Percentiles rank a stretch among this genome's conserved stretches.
phyloP scores from a whole-genome alignment of 2,888 invertebrate genomes.

The Ormyrus nitidulus region DNA sequence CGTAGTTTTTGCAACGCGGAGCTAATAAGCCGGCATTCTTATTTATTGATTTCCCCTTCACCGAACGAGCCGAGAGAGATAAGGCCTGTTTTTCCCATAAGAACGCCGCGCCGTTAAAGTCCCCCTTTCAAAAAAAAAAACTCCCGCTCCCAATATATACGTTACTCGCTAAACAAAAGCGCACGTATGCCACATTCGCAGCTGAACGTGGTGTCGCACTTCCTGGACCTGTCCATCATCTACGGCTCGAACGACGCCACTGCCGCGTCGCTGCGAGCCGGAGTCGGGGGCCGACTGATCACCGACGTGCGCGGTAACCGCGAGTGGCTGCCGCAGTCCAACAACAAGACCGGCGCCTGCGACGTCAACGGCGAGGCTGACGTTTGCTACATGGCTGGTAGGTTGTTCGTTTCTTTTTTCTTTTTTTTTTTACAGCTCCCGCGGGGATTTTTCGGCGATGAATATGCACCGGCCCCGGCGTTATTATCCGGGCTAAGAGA shows the following conservation, averaged over 20 bases:
- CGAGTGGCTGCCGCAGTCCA: conserved; percentile 83
- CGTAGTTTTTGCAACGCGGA: too few relatives aligned
- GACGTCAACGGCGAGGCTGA: conserved; percentile 78
- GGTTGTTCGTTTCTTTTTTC: conserved; percentile 55
- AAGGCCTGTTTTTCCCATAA: too few relatives aligned
- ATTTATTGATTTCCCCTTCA: too few relatives aligned
- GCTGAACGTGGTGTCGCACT: conserved; percentile 83
- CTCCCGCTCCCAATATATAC: not conserved
- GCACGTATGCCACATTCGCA: conserved; percentile 63
- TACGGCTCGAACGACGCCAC: conserved; percentile 86
- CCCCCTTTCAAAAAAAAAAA: not conserved
- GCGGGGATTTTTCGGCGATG: too few relatives aligned
- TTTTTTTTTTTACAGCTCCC: not conserved
- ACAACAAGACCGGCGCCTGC: conserved; percentile 84
- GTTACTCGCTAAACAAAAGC: not conserved
- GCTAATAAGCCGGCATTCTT: too few relatives aligned
- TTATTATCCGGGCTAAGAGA: too few relatives aligned
- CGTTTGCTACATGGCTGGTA: conserved; percentile 87
- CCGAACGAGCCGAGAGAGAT: too few relatives aligned
- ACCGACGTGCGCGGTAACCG: conserved; percentile 81
- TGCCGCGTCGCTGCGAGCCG: conserved; percentile 81
- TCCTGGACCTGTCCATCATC: conserved; percentile 86
- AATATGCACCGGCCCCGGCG: too few relatives aligned
- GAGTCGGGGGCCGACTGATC: conserved; percentile 82
- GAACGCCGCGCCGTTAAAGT: too few relatives aligned